phyloP scores from a whole-genome alignment of 1,140 invertebrate genomes.

The Akabosia matsudoensis region DNA sequence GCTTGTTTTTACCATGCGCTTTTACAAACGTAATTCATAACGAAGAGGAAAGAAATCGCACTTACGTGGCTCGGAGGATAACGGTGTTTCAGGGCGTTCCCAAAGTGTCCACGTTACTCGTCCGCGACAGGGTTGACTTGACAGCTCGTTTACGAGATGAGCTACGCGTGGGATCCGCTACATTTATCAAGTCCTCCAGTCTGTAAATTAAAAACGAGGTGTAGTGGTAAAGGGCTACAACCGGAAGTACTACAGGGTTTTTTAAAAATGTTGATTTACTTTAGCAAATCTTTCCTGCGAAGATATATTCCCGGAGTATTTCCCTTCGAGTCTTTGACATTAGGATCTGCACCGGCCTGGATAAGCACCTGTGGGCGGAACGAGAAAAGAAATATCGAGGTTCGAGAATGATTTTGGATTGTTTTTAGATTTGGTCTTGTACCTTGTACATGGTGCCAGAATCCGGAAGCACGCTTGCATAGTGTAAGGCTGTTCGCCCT shows the following conservation, averaged over 20 bases:
- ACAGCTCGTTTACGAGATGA: not conserved
- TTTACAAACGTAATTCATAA: constrained; percentile 7
- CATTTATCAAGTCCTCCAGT: not conserved
- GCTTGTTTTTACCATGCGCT: constrained; percentile 17
- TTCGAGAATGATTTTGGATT: too few species aligned
- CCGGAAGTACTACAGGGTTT: too few species aligned
- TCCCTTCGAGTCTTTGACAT: constrained; percentile 61
- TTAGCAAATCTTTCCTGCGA: constrained; percentile 64
- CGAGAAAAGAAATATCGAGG: too few species aligned
- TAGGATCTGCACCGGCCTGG: constrained; percentile 78
- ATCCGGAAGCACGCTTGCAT: constrained; percentile 77
- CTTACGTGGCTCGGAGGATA: not conserved
- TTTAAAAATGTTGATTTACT: constrained; percentile 52
- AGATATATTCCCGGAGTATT: constrained; percentile 65
- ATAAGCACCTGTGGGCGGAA: constrained; percentile 59
- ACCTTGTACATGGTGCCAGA: constrained; percentile 82
- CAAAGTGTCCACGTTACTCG: constrained; percentile 31
- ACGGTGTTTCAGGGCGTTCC: constrained; percentile 40
- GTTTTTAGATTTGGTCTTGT: too few species aligned
- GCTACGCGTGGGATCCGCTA: not conserved
- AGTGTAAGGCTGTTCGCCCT: constrained; percentile 85
- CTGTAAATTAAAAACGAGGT: not conserved
- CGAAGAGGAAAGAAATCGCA: too few species aligned
- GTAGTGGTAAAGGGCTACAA: too few species aligned
- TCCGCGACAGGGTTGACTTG: not conserved